Evolutionary conservation across 2,797 vertebrate genomes (phyloP), one percentile per base, ranked within the genome.

Genomic region (Alca torda): DNA sequence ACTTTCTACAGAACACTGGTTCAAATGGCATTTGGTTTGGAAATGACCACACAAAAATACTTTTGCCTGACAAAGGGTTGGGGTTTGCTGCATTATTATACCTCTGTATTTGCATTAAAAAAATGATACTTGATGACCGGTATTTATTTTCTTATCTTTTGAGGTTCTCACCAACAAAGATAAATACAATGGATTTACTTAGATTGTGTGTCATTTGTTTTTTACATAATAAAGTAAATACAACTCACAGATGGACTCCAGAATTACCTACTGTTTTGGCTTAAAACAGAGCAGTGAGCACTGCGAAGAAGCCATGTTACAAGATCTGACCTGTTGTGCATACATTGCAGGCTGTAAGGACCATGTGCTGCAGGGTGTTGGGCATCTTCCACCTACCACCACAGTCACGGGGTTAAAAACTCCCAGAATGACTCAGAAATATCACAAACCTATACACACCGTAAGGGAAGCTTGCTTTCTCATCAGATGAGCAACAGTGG

Each of bases 111-210:
- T 69, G 39, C 50, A 60, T 23, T 48, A 13, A 15, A 30, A 75
- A 64, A 11, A 1, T 4, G 21, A 53, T 64, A n/a, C 20, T 74
- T 51, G 19, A 17, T 65, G 35, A 43, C 3, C 0, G 1, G 9
- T 57, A 56, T 76, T 87, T 84, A 30, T 77, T 87, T 92, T 70
- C 39, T 82, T 87, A 45, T 11, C 31, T 65, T 67, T 94, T 6
- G 9, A 73, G 31, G 6, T 76, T 89, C 56, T 87, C 24, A 51
- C 39, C 28, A 35, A 18, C 4, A 31, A 82, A 83, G 23, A 67
- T 31, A 61, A 46, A 83, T 41, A 21, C 9, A 83, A 56, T 18
- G 3, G 43, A 17, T 60, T 87, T 87, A 54, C 61, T 89, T 79
- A 50, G 37, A 35, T 28, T 59, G 24, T 17, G 7, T 37, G 13